A percentile compares a stretch with the other conserved stretches of the same genome.
Evolutionary conservation across 2,113 vertebrate genomes (phyloP).

Genomic region (Aegithalos caudatus): DNA sequence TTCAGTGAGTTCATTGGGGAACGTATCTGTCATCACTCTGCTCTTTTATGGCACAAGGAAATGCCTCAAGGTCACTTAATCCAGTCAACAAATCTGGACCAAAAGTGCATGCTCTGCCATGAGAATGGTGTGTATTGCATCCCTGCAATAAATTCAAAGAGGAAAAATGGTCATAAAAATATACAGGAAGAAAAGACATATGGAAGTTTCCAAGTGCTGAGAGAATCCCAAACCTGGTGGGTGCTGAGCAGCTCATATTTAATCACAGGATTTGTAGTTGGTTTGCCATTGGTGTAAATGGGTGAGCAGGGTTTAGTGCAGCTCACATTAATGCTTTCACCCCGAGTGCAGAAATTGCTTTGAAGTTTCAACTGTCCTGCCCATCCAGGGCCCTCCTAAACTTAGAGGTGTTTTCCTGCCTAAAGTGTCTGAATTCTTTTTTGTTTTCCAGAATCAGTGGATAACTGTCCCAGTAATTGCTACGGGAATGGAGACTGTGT

Average conservation of each 20-base stretch:
- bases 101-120: background rate
- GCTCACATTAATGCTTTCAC: background rate
- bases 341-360: background rate
- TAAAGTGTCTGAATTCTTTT: background rate
- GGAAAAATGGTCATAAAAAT: background rate
- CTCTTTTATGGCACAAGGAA: background rate
- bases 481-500: constrained; percentile 96
- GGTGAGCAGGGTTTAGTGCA: background rate
- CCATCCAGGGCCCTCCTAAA: background rate
- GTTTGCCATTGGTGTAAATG: background rate
- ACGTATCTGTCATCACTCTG: background rate
- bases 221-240: background rate
- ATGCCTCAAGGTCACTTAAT: background rate
- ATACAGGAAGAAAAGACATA: background rate
- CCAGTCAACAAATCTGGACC: background rate
- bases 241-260: background rate
- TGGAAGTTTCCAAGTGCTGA: background rate
- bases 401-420: background rate
- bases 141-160: background rate
- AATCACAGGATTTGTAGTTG: background rate
- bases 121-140: background rate
- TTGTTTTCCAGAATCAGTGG: constrained; percentile 83
- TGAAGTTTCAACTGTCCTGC: background rate
- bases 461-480: constrained; percentile 98
- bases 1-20: background rate